Evolutionary conservation across 2,113 vertebrate species (phyloP).

Genomic region (Pipra filicauda): DNA sequence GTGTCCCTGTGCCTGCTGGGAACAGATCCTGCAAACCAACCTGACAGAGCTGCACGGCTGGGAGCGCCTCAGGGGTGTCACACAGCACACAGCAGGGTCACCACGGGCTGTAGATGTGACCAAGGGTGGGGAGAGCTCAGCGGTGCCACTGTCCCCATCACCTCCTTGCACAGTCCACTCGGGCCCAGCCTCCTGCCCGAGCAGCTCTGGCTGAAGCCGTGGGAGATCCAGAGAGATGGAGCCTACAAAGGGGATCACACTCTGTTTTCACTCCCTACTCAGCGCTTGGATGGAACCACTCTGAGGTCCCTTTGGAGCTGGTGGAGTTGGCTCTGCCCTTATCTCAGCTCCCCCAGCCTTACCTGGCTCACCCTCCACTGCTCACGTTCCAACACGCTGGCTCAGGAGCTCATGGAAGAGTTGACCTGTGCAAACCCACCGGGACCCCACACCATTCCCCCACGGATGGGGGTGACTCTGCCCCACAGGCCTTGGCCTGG

Average conservation of each 20-base stretch:
- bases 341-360: background rate
- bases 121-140: background rate
- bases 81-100: background rate
- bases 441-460: background rate
- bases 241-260: background rate
- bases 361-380: background rate
- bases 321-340: background rate
- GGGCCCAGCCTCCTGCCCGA: background rate
- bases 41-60: background rate
- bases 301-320: background rate
- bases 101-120: background rate
- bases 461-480: background rate
- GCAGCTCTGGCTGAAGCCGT: background rate
- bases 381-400: accelerated
- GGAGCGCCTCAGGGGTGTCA: background rate
- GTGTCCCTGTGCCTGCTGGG: background rate
- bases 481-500: background rate
- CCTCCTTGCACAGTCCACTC: background rate
- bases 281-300: background rate
- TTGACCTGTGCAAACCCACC: background rate
- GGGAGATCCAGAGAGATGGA: background rate
- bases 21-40: accelerated
- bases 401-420: background rate
- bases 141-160: accelerated
- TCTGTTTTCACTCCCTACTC: background rate